Base-by-base conservation (phyloP, 1,140 invertebrate genomes). In the Pectinophora gossypiella region DNA sequence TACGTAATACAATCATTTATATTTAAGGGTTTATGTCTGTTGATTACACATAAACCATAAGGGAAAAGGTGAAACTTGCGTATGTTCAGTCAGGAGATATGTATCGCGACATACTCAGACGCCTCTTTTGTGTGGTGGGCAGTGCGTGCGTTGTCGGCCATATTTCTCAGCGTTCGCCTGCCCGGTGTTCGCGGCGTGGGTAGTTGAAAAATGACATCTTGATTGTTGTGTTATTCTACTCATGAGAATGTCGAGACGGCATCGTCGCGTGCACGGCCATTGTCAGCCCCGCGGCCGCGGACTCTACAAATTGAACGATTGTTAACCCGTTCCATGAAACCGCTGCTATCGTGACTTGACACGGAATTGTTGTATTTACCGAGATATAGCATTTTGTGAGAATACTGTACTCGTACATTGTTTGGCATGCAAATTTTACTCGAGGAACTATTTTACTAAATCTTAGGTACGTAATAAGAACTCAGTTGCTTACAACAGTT, bases 171-270 rank as follows among this genome's bases (percentile, higher is more conserved):
- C 67, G 72, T 74, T 72, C 68, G 51, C 58, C 63, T 61, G 64
- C 60, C 60, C 59, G 63, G 61, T 70, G 77, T 76, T 67, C 69
- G 64, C 72, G 50, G 19, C 73, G 83, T 86, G 83, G 83, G 83
- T 83, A 84, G 83, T 85, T 85, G 79, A 86, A 84, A 86, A 83
- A 86, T 86, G 83, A 86, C 83, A 86, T 86, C 83, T 86, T 85
- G 81, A 83, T 86, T 86, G 83, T 86, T 85, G 69, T 73, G 81
- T 82, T 84, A 84, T 85, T 72, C 80, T 74, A 79, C 69, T 79
- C 76, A 81, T 77, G 78, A 83, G 75, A 81, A 83, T 74, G 73
- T 77, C 65, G 71, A 63, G 61, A 61, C 60, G 55, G 59, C 56
- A 60, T 72, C 63, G 72, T 82, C 78, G 76, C 78, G 76, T 82